Evolutionary conservation across 2,888 invertebrate species (phyloP).

Genomic region (Cataglyphis cursor): DNA sequence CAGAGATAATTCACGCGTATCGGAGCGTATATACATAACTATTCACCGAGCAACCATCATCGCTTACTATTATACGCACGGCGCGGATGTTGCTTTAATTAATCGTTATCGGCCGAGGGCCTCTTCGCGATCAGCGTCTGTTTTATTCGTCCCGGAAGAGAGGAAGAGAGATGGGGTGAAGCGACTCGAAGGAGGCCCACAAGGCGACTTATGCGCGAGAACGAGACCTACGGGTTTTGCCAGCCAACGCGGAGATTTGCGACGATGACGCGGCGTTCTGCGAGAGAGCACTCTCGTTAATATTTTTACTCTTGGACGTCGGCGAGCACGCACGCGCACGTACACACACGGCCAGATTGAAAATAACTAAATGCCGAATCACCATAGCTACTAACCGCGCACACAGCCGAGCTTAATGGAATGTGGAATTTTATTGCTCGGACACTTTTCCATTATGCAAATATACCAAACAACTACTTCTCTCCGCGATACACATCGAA

Average conservation of each 20-base stretch:
- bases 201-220: slow-evolving; percentile 65
- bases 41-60: background rate
- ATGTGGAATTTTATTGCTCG: slow-evolving; percentile 55
- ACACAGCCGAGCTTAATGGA: slow-evolving; percentile 43
- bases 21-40: background rate
- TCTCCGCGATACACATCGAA: slow-evolving; percentile 42
- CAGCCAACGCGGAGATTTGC: slow-evolving; percentile 65
- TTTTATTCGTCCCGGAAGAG: slow-evolving; percentile 68
- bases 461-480: slow-evolving; percentile 47
- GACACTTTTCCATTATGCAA: slow-evolving; percentile 56
- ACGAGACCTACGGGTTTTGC: slow-evolving; percentile 60
- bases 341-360: slow-evolving; percentile 55
- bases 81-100: slow-evolving; percentile 68
- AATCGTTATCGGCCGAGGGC: slow-evolving; percentile 74
- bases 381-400: slow-evolving; percentile 59
- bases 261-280: slow-evolving; percentile 70
- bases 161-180: slow-evolving; percentile 54
- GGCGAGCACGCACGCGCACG: slow-evolving; percentile 59
- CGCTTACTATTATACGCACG: background rate
- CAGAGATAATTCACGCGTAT: slow-evolving; percentile 45
- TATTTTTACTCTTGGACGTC: slow-evolving; percentile 62
- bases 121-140: slow-evolving; percentile 65
- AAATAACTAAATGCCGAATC: slow-evolving; percentile 69
- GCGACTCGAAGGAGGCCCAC: slow-evolving; percentile 43
- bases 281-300: slow-evolving; percentile 66